Conservation (phyloP, 2,888 invertebrate genomes). For the Pheosia gnoma region DNA sequence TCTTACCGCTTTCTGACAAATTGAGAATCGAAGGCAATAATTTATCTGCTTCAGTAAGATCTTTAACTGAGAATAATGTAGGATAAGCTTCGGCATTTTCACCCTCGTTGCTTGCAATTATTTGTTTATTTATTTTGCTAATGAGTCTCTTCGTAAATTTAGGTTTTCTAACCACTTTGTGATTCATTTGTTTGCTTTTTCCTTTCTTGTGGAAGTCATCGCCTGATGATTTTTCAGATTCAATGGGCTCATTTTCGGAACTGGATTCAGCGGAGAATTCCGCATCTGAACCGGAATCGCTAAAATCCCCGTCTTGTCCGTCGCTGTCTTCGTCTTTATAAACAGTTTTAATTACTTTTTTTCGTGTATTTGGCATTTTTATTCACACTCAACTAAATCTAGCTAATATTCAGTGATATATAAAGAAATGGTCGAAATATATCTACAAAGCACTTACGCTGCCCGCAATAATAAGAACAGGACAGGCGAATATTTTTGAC, state of each 20-base stretch:
- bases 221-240: slow-evolving; percentile 54
- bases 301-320: slow-evolving; percentile 68
- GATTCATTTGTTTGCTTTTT: slow-evolving; percentile 27
- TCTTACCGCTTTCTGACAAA: slow-evolving; percentile 80
- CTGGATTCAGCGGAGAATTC: slow-evolving; percentile 63
- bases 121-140: slow-evolving; percentile 60
- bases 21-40: slow-evolving; percentile 72
- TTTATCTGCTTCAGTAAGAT: slow-evolving; percentile 76
- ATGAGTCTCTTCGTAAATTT: slow-evolving; percentile 61
- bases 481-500: not conserved
- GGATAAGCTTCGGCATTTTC: slow-evolving; percentile 41
- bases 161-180: slow-evolving; percentile 34
- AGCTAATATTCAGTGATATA: too few relatives aligned
- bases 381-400: too few relatives aligned
- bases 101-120: slow-evolving; percentile 33
- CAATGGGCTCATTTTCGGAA: slow-evolving; percentile 57
- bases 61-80: slow-evolving; percentile 63
- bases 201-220: slow-evolving; percentile 56
- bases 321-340: slow-evolving; percentile 75
- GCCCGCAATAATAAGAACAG: too few relatives aligned
- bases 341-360: slow-evolving; percentile 72
- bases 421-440: too few relatives aligned
- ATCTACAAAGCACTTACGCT: too few relatives aligned
- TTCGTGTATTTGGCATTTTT: slow-evolving; percentile 69
- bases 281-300: slow-evolving; percentile 81